These are phyloP conservation scores for Synergus gifuensis DNA, from an alignment of 2,888 invertebrate genomes.

Conservation along the genomic window DNA sequence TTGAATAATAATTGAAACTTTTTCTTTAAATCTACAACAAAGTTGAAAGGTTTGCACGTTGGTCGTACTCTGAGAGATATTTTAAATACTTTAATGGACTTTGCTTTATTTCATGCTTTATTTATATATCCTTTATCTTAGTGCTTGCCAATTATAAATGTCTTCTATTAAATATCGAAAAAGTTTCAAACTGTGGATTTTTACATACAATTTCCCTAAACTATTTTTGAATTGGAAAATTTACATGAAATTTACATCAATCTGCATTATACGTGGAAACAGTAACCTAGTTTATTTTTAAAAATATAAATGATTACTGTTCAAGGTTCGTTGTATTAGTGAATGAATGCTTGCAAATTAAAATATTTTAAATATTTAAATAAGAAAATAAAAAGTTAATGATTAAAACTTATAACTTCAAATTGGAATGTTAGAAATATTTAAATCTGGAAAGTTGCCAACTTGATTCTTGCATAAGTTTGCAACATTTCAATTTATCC, in stretches of 20 bases:
- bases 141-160: not conserved
- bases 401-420: not conserved
- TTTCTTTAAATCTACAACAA: not conserved
- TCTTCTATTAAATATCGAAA: not conserved
- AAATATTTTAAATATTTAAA: not conserved
- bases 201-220: not conserved
- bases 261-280: not conserved
- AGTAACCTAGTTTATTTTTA: constrained; percentile 6
- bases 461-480: not conserved
- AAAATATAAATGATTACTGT: not conserved
- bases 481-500: not conserved
- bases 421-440: not conserved
- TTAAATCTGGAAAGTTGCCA: not conserved
- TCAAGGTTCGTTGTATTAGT: not conserved
- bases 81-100: not conserved
- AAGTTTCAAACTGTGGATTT: not conserved
- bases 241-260: not conserved
- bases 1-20: not conserved
- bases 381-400: not conserved
- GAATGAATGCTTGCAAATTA: not conserved
- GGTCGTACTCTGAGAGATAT: not conserved
- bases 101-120: not conserved
- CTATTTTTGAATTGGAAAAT: constrained; percentile 16
- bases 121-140: not conserved
- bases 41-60: not conserved